phyloP scores from a whole-genome alignment of 2,113 vertebrate genomes.

The Zosterops hypoxanthus region DNA sequence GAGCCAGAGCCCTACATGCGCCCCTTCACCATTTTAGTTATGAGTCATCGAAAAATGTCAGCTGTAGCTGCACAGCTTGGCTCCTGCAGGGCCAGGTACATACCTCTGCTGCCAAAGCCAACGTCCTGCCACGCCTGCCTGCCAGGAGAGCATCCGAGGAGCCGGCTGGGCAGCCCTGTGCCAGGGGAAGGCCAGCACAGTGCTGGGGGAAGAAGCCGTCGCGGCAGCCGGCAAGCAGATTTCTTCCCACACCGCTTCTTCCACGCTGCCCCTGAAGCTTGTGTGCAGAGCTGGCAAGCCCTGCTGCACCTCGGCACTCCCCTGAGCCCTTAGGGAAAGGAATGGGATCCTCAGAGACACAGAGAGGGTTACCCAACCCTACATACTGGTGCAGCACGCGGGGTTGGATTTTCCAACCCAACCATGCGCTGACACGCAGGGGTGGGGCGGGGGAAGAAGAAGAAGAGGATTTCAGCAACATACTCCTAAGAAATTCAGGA shows the following conservation, averaged over 20 bases:
- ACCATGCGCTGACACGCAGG: background rate
- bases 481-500: background rate
- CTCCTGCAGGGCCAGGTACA: background rate
- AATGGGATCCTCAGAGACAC: background rate
- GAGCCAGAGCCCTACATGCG: rapidly evolving
- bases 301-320: slow-evolving; percentile 1
- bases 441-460: background rate
- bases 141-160: background rate
- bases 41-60: background rate
- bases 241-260: background rate
- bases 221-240: background rate
- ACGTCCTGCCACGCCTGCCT: background rate
- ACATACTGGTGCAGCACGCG: background rate
- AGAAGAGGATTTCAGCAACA: background rate
- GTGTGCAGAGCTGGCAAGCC: background rate
- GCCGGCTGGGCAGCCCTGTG: background rate
- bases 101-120: background rate
- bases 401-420: slow-evolving; percentile 30
- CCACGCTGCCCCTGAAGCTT: background rate
- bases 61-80: background rate
- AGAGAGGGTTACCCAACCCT: background rate
- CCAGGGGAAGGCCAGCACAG: background rate
- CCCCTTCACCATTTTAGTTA: background rate
- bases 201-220: background rate
- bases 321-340: slow-evolving; percentile 34